A percentile compares a stretch with the other conserved stretches of the same genome.
Conservation (phyloP, 1,140 invertebrate genomes). For the Monomorium pharaonis region DNA sequence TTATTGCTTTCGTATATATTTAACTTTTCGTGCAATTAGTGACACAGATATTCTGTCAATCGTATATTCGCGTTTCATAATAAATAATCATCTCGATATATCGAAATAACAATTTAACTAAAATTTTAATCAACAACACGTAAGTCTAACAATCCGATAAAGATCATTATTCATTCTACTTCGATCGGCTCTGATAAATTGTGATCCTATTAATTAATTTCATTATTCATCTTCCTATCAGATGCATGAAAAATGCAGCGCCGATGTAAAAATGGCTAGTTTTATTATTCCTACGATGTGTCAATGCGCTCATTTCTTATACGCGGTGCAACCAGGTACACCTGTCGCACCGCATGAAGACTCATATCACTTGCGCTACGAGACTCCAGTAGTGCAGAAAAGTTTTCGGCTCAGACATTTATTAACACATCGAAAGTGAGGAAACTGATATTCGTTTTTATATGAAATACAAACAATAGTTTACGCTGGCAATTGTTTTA, state of each 20-base stretch:
- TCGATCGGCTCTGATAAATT: neutral
- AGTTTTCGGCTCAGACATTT: neutral
- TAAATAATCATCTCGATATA: neutral
- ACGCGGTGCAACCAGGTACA: conserved; percentile 37
- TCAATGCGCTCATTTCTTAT: conserved; percentile 45
- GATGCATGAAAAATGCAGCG: conserved; percentile 23
- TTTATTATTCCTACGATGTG: conserved; percentile 29
- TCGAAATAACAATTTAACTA: neutral
- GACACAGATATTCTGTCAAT: neutral
- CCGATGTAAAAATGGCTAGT: conserved; percentile 1
- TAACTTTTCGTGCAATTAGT: neutral
- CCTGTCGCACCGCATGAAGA: conserved; percentile 59
- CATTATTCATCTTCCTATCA: neutral
- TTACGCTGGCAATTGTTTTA: neutral
- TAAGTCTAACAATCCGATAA: neutral
- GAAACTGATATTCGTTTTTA: neutral
- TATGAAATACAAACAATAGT: neutral
- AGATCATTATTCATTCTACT: neutral
- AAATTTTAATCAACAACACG: neutral
- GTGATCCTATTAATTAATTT: conserved; percentile 10
- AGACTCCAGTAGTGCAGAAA: conserved; percentile 28
- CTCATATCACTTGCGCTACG: conserved; percentile 62
- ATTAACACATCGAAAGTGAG: neutral
- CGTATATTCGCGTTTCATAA: neutral
- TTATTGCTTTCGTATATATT: neutral